Conservation (phyloP, 2,797 vertebrate genomes). For the Kryptopterus vitreolus region DNA sequence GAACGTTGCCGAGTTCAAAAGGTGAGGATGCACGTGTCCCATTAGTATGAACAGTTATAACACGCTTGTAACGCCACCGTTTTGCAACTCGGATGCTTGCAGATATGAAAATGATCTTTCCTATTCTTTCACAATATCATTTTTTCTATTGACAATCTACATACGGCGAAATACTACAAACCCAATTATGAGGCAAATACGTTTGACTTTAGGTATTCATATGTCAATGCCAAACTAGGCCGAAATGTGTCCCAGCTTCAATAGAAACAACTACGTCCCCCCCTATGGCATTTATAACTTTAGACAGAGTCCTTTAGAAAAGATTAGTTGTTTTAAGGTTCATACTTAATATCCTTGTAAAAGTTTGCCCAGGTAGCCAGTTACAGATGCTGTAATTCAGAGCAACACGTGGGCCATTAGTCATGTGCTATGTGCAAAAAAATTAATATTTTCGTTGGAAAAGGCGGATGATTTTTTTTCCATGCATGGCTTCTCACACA, state of each 20-base stretch:
- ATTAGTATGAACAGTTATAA: conserved; percentile 24
- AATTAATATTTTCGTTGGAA: neutral
- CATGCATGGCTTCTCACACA: neutral
- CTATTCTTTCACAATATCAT: neutral
- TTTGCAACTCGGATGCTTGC: neutral
- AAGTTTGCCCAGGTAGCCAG: neutral
- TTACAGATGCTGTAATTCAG: neutral
- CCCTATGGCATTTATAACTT: neutral
- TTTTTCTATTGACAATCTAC: neutral
- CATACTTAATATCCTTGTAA: neutral
- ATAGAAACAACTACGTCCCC: no score
- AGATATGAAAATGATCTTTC: neutral
- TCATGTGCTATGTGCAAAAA: neutral
- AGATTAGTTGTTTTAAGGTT: neutral
- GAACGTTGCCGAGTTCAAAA: neutral
- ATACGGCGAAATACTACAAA: neutral
- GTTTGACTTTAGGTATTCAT: neutral
- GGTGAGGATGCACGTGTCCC: neutral
- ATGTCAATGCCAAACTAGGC: neutral
- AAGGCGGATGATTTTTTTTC: neutral
- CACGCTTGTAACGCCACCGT: neutral
- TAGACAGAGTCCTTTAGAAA: neutral
- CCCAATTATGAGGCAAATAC: neutral
- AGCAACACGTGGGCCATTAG: neutral
- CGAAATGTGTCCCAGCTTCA: neutral